Evolutionary conservation across 1,140 invertebrate species (phyloP).

Genomic region (Bombus impatiens): DNA sequence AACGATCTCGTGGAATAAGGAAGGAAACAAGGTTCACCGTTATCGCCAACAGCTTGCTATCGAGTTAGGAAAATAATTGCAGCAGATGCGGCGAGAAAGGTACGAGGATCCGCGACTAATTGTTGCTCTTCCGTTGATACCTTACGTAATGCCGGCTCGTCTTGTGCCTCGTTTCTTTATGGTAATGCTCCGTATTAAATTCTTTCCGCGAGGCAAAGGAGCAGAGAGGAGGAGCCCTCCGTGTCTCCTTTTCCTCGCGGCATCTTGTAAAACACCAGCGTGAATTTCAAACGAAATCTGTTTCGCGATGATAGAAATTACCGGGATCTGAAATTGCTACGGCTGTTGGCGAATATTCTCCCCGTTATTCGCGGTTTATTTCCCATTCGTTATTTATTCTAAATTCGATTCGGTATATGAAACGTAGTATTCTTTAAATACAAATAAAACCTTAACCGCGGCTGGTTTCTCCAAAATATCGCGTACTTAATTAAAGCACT

Average conservation of each 20-base stretch:
- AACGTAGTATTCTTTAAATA: too few species aligned
- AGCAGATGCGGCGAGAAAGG: slow-evolving; percentile 23
- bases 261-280: slow-evolving; percentile 4
- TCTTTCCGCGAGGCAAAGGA: slow-evolving; percentile 55
- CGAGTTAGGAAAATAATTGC: slow-evolving; percentile 55
- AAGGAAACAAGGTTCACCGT: slow-evolving; percentile 20
- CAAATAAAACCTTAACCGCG: too few species aligned
- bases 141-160: slow-evolving; percentile 15
- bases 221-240: background rate
- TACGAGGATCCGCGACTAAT: slow-evolving; percentile 59
- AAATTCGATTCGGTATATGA: background rate
- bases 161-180: slow-evolving; percentile 54
- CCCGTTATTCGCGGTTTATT: background rate
- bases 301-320: background rate
- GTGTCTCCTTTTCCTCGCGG: too few species aligned
- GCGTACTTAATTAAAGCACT: too few species aligned
- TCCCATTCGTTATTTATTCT: background rate
- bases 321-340: background rate
- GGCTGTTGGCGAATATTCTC: background rate
- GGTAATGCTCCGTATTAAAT: slow-evolving; percentile 59
- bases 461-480: too few species aligned
- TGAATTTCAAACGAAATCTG: slow-evolving; percentile 34
- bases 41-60: slow-evolving; percentile 29
- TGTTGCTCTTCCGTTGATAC: slow-evolving; percentile 58
- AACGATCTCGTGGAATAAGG: too few species aligned